Evolutionary conservation across 2,113 vertebrate genomes (phyloP), one percentile per base, ranked within the genome.

Genomic region (Calidris pugnax): DNA sequence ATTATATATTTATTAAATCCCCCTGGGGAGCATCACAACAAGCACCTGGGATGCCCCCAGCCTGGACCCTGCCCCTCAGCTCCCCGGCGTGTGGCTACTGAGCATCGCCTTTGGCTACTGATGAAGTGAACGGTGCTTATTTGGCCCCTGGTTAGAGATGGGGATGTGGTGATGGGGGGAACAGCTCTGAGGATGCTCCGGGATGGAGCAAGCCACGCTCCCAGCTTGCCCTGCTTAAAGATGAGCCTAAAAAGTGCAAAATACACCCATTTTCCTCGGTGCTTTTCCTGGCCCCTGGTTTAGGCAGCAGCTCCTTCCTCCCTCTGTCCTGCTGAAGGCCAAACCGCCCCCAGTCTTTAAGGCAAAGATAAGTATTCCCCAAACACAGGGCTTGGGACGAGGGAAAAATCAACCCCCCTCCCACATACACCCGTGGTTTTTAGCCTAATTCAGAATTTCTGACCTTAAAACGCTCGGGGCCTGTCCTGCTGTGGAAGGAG

Each of bases 371-470:
- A 80, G 12, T 5, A 9, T 51, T 63, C 23, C 62, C 47, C 50
- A 45, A 69, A 39, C 37, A 63, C 32, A 35, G 12, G 24, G 37
- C 51, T 48, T 11, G 4, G 39, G 13, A n/a, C 30, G 5, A 9
- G 4, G 51, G 27, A 15, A 23, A 12, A 24, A 39, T 7, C 50
- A 55, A 16, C 51, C 12, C 50, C 37, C 28, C 5, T 90, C 9
- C 30, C 20, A 9, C 7, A 3, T 11, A 17, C 11, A 19, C 7
- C 15, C 10, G 0, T 21, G 2, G 0, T 13, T 51, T 57, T 62
- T 30, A 68, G 53, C 62, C 16, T 24, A 0, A n/a, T 67, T 7
- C 9, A 33, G 35, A 26, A 17, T 73, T 83, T 66, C 64, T 39
- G 55, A 59, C 32, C 82, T 60, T 48, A 35, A 43, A 74, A 35